Conservation (phyloP, 2,888 invertebrate species). For the Lasioglossum calceatum region DNA sequence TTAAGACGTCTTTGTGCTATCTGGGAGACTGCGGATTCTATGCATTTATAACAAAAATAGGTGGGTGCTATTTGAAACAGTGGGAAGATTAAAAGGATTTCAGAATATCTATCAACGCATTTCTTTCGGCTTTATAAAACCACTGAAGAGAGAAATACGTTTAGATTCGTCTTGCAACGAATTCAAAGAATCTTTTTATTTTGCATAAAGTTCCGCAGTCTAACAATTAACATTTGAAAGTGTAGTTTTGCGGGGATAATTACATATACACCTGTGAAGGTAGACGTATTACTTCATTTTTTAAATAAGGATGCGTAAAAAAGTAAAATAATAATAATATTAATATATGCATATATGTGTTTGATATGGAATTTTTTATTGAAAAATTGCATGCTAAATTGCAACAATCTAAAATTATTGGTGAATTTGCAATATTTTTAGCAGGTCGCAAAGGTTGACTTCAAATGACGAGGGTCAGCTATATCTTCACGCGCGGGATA, state of each 20-base stretch:
- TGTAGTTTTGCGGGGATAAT: background rate
- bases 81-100: background rate
- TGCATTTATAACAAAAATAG: too few relatives aligned
- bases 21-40: too few relatives aligned
- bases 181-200: background rate
- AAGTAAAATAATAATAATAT: background rate
- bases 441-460: background rate
- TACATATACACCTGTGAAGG: background rate
- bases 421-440: conserved; percentile 16
- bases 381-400: background rate
- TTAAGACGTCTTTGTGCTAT: too few relatives aligned
- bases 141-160: background rate
- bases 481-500: conserved; percentile 47
- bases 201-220: background rate
- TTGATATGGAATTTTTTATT: background rate
- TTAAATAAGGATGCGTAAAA: background rate
- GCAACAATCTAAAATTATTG: conserved; percentile 14
- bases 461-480: conserved; percentile 50
- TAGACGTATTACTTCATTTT: background rate
- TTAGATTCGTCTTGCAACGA: background rate
- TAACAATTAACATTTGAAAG: background rate
- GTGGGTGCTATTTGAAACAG: background rate
- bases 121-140: background rate
- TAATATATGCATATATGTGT: background rate
- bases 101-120: background rate